phyloP scores from a whole-genome alignment of 2,888 invertebrate species.

The Agonum fuliginosum region DNA sequence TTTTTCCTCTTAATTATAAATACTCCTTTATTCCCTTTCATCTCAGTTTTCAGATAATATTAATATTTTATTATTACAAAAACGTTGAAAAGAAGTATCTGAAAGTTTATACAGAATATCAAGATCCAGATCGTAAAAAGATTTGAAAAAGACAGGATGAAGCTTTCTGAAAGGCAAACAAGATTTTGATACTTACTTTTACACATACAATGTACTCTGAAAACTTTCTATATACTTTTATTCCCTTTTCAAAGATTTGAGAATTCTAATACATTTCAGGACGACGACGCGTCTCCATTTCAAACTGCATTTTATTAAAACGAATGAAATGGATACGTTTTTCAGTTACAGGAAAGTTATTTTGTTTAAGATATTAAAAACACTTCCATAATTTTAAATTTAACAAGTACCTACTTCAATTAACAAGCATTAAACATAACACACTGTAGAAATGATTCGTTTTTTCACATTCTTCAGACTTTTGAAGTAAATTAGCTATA shows the following conservation, averaged over 20 bases:
- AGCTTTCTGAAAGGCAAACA: slow-evolving; percentile 25
- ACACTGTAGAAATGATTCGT: too few relatives aligned
- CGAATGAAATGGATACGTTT: neutral
- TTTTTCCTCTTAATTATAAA: slow-evolving; percentile 17
- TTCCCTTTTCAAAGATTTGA: slow-evolving; percentile 2
- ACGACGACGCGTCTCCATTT: too few relatives aligned
- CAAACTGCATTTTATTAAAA: neutral
- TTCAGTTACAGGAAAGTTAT: too few relatives aligned
- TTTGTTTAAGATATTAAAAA: too few relatives aligned
- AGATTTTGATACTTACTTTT: slow-evolving; percentile 37
- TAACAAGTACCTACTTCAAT: too few relatives aligned
- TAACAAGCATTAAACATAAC: too few relatives aligned
- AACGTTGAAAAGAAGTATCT: slow-evolving; percentile 13
- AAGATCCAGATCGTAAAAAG: slow-evolving; percentile 23
- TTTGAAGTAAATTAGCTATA: too few relatives aligned
- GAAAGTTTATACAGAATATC: slow-evolving; percentile 31
- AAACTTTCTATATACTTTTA: slow-evolving; percentile 22
- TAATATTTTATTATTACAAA: slow-evolving; percentile 8
- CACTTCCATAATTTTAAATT: too few relatives aligned
- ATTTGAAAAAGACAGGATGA: slow-evolving; percentile 32
- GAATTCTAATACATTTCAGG: neutral
- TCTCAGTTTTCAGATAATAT: neutral
- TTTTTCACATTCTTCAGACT: too few relatives aligned
- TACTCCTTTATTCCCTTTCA: neutral
- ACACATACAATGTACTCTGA: slow-evolving; percentile 15